Evolutionary conservation across 2,113 vertebrate genomes (phyloP), one percentile per base, ranked within the genome.

Genomic region (Zapornia atra): DNA sequence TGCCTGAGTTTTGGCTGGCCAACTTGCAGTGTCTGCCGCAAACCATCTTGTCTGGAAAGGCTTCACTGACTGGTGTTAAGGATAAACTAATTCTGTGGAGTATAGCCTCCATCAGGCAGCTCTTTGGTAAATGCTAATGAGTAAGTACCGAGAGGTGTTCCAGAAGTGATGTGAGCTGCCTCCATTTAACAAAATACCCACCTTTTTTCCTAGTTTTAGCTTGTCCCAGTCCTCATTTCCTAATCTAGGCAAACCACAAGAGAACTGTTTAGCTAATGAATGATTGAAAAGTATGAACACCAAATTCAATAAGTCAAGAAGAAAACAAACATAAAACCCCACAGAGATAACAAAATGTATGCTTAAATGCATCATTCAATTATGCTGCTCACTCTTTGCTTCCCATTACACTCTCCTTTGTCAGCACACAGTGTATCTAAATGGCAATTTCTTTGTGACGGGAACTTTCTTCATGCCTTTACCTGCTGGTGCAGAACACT

Each of bases 221-320:
- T 88, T 79, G 70, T 91, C 72, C 70, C 65, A 93, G 53, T 48
- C 80, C 80, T 94, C 86, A 84, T 92, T 95, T 94, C 83, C 77
- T 94, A 89, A 91, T 92, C 91, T 65, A 59, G 83, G 63, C 91
- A 92, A 96, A 85, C 80, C 96, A 95, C 96, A 57, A 91, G 91
- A 95, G 95, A 86, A 82, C 83, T 66, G 81, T 96, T 95, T 94
- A 94, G 83, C 86, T 96, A 96, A 96, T 96, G 83, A 94, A 94
- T 96, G 96, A 96, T 92, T 96, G 95, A 96, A 93, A 97, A 94
- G 88, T 94, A 91, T 87, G 95, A 95, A 85, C 91, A 92, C 77
- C 2, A 0, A 89, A 92, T 95, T 96, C 92, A 96, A 54, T 96
- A 97, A 97, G 81, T 95, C 88, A 92, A 88, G 88, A 96, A 96